Evolutionary conservation across 2,113 vertebrate species (phyloP).

Genomic region (Gulo gulo): DNA sequence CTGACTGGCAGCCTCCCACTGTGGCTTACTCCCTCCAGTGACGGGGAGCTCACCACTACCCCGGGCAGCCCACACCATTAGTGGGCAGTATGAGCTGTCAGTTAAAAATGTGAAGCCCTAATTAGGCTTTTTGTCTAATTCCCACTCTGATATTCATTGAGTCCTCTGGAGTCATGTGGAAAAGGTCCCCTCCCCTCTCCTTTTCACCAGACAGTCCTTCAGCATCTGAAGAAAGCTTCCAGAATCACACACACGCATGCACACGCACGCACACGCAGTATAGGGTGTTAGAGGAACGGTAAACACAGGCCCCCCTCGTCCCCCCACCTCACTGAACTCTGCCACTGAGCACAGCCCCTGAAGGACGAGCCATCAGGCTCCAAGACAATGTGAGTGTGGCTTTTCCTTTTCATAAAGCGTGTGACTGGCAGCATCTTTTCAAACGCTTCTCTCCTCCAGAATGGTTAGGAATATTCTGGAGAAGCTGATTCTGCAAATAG

Average conservation of each 20-base stretch:
- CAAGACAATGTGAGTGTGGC: not conserved
- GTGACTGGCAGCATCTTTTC: not conserved
- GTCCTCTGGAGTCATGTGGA: not conserved
- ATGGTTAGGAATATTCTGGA: slow-evolving; percentile 4
- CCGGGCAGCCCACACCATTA: not conserved
- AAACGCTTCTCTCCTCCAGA: not conserved
- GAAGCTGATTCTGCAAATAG: not conserved
- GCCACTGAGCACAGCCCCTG: not conserved
- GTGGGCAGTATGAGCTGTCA: not conserved
- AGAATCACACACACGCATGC: not conserved
- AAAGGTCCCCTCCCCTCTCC: not conserved
- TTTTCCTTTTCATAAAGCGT: not conserved
- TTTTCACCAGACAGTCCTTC: not conserved
- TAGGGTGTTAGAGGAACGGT: not conserved
- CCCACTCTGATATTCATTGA: not conserved
- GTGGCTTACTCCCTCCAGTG: not conserved
- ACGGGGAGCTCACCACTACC: not conserved
- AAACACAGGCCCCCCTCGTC: not conserved
- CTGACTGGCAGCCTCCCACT: not conserved
- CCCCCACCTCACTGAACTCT: not conserved
- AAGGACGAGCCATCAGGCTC: not conserved
- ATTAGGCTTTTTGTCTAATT: not conserved
- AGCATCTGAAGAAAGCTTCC: not conserved
- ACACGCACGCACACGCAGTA: not conserved
- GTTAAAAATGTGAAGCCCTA: not conserved